These are phyloP conservation scores for Elachura formosa DNA, from an alignment of 2,113 vertebrate genomes.

Conservation along the genomic window DNA sequence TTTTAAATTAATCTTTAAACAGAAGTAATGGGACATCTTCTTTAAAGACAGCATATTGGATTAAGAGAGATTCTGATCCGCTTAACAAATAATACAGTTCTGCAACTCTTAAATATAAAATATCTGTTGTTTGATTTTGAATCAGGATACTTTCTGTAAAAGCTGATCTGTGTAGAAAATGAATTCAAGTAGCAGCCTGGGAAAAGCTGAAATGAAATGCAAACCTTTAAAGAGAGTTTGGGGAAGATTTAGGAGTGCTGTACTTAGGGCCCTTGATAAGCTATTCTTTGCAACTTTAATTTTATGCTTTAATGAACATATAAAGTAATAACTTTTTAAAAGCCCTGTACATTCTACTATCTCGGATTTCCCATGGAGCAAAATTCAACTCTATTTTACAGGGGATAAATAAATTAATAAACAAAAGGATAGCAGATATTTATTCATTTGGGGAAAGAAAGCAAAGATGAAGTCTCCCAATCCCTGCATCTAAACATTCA, in stretches of 20 bases:
- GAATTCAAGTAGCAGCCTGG: neutral
- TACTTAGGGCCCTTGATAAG: neutral
- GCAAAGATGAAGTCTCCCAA: neutral
- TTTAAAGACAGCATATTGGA: neutral
- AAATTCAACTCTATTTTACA: neutral
- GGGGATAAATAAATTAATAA: neutral
- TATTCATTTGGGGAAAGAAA: neutral
- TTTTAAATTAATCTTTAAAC: neutral
- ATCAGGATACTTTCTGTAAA: neutral
- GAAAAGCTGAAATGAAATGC: neutral
- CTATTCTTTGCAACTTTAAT: neutral
- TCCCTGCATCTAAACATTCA: neutral
- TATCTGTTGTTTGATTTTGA: neutral
- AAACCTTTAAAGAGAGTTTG: constrained; percentile 7
- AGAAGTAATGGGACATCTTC: neutral
- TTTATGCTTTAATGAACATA: constrained; percentile 22
- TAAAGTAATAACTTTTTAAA: neutral
- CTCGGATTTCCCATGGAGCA: neutral
- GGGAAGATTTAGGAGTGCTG: neutral
- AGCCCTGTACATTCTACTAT: neutral
- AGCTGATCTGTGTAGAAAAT: neutral
- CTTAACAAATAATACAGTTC: neutral
- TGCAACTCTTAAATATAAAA: neutral
- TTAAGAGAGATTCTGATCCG: neutral
- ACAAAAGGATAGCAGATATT: neutral